Conservation (phyloP, 2,113 vertebrate genomes). For the Lutjanus erythropterus region DNA sequence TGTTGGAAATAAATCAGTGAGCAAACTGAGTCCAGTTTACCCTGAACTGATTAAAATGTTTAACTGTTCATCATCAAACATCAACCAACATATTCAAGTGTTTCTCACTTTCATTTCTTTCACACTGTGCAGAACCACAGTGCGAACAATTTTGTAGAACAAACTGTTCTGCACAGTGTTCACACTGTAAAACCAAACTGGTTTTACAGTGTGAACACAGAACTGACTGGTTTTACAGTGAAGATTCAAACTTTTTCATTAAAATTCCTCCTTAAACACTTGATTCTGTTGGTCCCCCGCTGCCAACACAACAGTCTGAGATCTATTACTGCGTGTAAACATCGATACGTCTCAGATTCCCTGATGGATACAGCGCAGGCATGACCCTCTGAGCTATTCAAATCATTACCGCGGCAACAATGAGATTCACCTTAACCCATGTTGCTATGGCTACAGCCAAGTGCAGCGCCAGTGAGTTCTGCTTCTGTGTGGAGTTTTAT, state of each 20-base stretch:
- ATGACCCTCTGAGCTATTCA: constrained; percentile 53
- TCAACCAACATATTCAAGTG: too few relatives aligned
- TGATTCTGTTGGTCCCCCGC: constrained; percentile 11
- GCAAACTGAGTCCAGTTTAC: too few relatives aligned
- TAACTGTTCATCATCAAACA: too few relatives aligned
- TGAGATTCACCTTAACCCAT: constrained; percentile 55
- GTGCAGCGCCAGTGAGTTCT: constrained; percentile 1
- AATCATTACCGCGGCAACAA: constrained; percentile 48
- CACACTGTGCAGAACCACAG: too few relatives aligned
- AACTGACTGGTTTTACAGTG: constrained; percentile 10
- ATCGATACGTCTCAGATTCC: constrained; percentile 36
- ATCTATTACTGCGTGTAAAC: constrained; percentile 45
- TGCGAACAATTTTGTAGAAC: too few relatives aligned
- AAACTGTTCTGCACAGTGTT: too few relatives aligned
- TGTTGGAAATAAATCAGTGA: too few relatives aligned
- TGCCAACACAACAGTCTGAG: not conserved
- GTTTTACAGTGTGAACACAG: too few relatives aligned
- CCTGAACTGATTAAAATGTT: too few relatives aligned
- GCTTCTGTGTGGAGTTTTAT: constrained; percentile 2
- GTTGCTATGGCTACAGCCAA: constrained; percentile 72
- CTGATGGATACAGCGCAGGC: constrained; percentile 14
- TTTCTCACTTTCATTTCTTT: too few relatives aligned
- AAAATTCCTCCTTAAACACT: constrained; percentile 26
- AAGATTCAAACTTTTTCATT: constrained; percentile 37
- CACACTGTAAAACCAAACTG: too few relatives aligned